Base-by-base conservation (phyloP, 2,888 invertebrate genomes). In the Tenthredo amoena region DNA sequence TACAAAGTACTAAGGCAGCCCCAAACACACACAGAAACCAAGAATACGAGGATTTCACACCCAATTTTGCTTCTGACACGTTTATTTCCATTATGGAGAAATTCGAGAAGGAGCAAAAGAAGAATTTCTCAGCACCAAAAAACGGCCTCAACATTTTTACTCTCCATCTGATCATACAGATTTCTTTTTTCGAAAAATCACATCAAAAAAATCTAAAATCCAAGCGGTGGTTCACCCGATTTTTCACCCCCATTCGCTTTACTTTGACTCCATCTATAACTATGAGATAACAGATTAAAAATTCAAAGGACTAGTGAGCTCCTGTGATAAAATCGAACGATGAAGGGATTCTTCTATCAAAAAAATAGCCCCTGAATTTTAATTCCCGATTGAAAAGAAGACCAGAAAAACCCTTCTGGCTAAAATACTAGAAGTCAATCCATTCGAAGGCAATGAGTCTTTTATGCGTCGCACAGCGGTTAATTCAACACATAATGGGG, bases 401-500 rank as follows among this genome's bases (percentile, higher is more conserved):
- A n/a, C 18, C 4, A 18, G 0, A 50, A 50, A 50, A 50, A 50
- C 4, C 55, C 55, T 10, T n/a, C n/a, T 15, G 12, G 62, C 9
- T 58, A 81, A 62, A 81, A 81, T 55, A 26, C 90, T 91, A 91
- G 89, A 88, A 92, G 92, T 92, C 92, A 90, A 90, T 90, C 89
- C 89, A 90, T 90, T 88, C 88, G 88, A 88, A 89, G 88, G 89
- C 89, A 89, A 91, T 90, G 90, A 90, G 89, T 89, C 88, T 88
- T 89, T 89, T 87, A 89, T 89, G 87, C 81, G 62, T 58, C 40
- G 81, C 58, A n/a, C 81, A 47, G 77, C 77, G 81, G 81, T 81
- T 81, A 58, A 81, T 81, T 81, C 62, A 81, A 81, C 81, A 62
- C 81, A 81, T 50, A 81, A 81, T 83, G 34, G 81, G 68, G 68